Base-by-base conservation (phyloP, 2,797 vertebrate genomes). In the Trachurus trachurus region DNA sequence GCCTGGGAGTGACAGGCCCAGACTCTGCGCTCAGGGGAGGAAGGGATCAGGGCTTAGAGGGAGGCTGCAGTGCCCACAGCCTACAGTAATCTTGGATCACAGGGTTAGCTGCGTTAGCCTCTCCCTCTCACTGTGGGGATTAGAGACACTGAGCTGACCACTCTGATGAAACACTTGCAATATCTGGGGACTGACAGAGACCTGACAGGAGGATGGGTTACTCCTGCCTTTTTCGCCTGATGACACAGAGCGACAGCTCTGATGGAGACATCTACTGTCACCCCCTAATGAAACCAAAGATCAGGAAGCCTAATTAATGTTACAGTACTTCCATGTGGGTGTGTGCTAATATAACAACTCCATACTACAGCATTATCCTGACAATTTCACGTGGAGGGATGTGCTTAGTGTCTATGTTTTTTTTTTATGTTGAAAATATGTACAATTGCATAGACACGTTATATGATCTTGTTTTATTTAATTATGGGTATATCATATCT, bases 1-100 rank as follows among this genome's bases (percentile, higher is more conserved):
- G 76, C 60, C 68, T 80, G 17, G 15, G 75, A 82, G 66, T 62
- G 81, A 82, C 78, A 45, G 76, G 74, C 65, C 73, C 58, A 1
- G 59, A 68, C 67, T 53, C 60, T 71, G 66, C 45, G 71, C 61
- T 52, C 57, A 61, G 74, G 66, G 73, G 71, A 77, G 73, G 62
- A 80, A 65, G 64, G 81, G 87, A 90, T 88, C 82, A 83, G 77
- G 74, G 68, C 80, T 85, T 79, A 86, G 76, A 87, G 87, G 82
- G 76, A 86, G 78, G 81, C 84, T 76, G 81, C 68, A 49, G 71
- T 74, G 80, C 80, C 74, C 71, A 66, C 64, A 88, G 81, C 84
- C 82, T 66, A 67, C 81, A 80, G 71, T 92, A 93, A 93, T 95
- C 92, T 91, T 78, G 88, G 89, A 93, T 94, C 91, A 91, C 86